These are phyloP conservation scores for Lepidurus packardi DNA, from an alignment of 1,140 invertebrate genomes.

Conservation along the genomic window DNA sequence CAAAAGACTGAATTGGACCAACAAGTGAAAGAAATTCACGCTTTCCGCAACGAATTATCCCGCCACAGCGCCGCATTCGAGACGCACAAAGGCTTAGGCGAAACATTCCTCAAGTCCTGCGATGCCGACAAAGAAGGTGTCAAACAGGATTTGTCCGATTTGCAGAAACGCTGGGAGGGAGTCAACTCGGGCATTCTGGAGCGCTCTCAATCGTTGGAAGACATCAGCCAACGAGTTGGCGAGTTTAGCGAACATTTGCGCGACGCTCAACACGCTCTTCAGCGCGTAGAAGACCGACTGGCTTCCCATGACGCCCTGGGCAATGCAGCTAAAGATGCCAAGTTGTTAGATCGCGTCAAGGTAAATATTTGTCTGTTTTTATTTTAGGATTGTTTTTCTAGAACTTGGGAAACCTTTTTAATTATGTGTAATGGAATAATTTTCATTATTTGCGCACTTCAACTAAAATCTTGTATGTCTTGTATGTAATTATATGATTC, in stretches of 20 bases:
- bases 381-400: too few species aligned
- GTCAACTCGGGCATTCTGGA: conserved; percentile 63
- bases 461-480: too few species aligned
- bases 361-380: too few species aligned
- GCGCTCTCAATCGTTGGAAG: conserved; percentile 72
- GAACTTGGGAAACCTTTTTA: too few species aligned
- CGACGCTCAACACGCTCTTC: conserved; percentile 70
- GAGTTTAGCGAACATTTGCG: conserved; percentile 73
- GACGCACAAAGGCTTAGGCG: conserved; percentile 73
- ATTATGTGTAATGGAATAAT: too few species aligned
- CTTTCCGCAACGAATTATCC: conserved; percentile 74
- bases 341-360: conserved; percentile 74
- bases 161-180: conserved; percentile 83
- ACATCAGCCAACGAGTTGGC: conserved; percentile 65
- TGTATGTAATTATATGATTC: too few species aligned
- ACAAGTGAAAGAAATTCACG: conserved; percentile 80
- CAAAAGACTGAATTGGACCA: conserved; percentile 80
- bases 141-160: conserved; percentile 66
- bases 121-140: conserved; percentile 87
- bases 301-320: conserved; percentile 72
- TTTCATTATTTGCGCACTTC: too few species aligned
- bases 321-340: conserved; percentile 70
- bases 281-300: conserved; percentile 79
- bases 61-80: conserved; percentile 88
- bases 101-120: conserved; percentile 69